A percentile compares a stretch with the other conserved stretches of the same genome.
phyloP scores from a whole-genome alignment of 2,797 vertebrate genomes.

The Ceryle rudis region DNA sequence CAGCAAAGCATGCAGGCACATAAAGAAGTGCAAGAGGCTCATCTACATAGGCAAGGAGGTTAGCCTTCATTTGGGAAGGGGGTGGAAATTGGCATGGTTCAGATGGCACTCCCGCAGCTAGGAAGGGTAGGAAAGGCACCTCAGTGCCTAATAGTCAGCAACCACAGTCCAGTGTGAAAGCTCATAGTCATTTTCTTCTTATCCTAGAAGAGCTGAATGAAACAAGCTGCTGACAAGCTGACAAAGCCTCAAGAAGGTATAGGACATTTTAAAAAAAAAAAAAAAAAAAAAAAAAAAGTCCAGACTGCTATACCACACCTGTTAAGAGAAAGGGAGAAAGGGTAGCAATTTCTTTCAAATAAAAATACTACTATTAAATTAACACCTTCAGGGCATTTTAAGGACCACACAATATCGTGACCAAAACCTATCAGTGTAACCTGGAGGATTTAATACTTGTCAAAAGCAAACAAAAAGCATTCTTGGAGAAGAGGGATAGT shows the following conservation, averaged over 20 bases:
- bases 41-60: neutral
- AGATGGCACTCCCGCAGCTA: neutral
- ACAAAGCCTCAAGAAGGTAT: neutral
- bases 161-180: neutral
- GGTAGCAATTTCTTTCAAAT: neutral
- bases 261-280: neutral
- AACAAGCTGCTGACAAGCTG: neutral
- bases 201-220: neutral
- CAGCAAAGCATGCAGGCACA: neutral
- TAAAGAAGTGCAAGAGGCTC: neutral
- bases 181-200: neutral
- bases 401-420: neutral
- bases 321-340: neutral
- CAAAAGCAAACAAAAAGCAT: neutral
- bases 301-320: neutral
- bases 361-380: neutral
- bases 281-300: neutral
- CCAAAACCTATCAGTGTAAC: neutral
- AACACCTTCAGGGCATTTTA: neutral
- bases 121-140: neutral
- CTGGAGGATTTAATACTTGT: neutral
- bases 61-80: neutral
- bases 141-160: neutral
- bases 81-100: rapidly evolving
- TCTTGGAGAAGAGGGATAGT: neutral